Conservation (phyloP, 2,888 invertebrate genomes). For the Pimpla rufipes region DNA sequence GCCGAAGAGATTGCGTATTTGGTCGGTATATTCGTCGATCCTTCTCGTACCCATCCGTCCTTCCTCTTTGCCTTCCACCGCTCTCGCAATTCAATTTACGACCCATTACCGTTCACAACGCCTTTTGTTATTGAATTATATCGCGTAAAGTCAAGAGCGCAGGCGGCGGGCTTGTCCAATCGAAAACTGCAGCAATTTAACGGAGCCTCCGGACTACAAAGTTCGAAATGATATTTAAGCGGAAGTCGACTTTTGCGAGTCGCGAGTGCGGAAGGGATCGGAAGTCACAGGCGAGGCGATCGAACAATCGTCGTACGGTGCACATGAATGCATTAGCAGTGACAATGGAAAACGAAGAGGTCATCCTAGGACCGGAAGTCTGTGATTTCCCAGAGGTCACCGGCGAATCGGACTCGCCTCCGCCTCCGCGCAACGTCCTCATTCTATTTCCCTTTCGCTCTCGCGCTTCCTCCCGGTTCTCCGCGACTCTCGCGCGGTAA, state of each 20-base stretch:
- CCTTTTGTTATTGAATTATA: conserved; percentile 5
- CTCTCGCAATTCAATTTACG: conserved; percentile 20
- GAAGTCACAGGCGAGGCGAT: background rate
- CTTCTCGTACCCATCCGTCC: background rate
- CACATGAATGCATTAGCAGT: conserved; percentile 10
- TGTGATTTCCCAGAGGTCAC: conserved; percentile 57
- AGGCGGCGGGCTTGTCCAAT: background rate
- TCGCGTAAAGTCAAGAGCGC: background rate
- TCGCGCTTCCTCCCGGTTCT: background rate
- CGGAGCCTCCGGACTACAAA: background rate
- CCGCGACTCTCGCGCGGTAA: background rate
- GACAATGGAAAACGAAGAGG: conserved; percentile 43
- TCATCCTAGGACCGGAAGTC: conserved; percentile 37
- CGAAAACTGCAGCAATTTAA: background rate
- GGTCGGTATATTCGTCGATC: background rate
- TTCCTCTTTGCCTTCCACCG: background rate
- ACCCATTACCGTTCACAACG: conserved; percentile 16
- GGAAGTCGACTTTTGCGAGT: too few species aligned
- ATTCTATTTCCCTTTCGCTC: conserved; percentile 15
- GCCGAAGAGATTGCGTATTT: background rate
- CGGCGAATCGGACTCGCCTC: background rate
- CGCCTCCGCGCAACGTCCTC: background rate
- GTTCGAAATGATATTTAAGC: background rate
- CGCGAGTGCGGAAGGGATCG: background rate
- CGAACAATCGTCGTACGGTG: background rate